Percentiles rank a stretch among this genome's conserved stretches.
phyloP scores from a whole-genome alignment of 2,888 invertebrate species.

The Orthonevra nobilis region DNA sequence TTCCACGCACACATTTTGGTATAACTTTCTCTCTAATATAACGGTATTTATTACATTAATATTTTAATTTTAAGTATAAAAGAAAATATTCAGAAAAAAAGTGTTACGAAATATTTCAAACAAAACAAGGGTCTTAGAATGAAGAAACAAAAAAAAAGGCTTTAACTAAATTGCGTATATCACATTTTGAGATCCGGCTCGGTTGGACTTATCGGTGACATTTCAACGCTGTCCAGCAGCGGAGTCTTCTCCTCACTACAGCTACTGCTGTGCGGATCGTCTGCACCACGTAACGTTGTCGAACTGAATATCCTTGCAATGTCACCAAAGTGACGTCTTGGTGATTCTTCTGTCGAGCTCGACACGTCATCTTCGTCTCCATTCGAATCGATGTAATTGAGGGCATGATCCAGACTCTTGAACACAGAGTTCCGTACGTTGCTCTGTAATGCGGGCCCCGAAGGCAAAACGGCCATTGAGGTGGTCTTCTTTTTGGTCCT shows the following conservation, averaged over 20 bases:
- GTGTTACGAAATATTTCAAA: background rate
- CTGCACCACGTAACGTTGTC: constrained; percentile 76
- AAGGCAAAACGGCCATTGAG: constrained; percentile 78
- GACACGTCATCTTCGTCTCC: constrained; percentile 72
- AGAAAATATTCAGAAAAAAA: constrained; percentile 43
- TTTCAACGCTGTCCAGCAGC: constrained; percentile 79
- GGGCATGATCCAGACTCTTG: constrained; percentile 75
- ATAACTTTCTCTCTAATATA: constrained; percentile 13
- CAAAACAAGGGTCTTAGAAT: constrained; percentile 2
- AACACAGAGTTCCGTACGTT: constrained; percentile 73
- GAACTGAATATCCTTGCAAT: constrained; percentile 75
- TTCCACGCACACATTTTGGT: background rate
- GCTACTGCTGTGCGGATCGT: constrained; percentile 75
- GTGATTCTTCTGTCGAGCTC: constrained; percentile 78
- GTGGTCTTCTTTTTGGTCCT: constrained; percentile 79
- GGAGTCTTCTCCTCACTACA: constrained; percentile 80
- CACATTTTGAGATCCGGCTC: constrained; percentile 75
- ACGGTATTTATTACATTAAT: constrained; percentile 2
- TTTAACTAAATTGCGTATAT: constrained; percentile 63
- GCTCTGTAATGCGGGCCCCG: constrained; percentile 67
- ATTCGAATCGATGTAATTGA: constrained; percentile 72
- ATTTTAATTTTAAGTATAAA: constrained; percentile 40
- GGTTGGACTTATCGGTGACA: constrained; percentile 80
- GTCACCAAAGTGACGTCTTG: constrained; percentile 73
- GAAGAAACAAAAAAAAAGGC: constrained; percentile 1